Percentiles rank a stretch among this genome's conserved stretches.
phyloP scores from a whole-genome alignment of 92 coral and sea anemone species.

The Plumapathes pennacea region DNA sequence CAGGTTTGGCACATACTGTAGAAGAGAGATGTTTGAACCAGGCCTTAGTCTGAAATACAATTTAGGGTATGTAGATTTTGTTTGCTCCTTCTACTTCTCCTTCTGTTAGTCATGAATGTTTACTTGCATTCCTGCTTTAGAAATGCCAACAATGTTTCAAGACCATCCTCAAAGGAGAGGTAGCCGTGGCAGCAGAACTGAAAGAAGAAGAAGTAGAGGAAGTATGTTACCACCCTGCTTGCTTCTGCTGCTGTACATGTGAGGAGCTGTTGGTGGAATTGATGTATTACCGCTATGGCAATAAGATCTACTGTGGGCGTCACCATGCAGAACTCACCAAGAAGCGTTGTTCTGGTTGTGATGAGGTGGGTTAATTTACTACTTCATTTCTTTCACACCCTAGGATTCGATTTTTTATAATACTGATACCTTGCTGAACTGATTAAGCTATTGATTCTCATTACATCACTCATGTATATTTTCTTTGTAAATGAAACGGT shows the following conservation, averaged over 20 bases:
- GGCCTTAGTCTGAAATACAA: too few species aligned
- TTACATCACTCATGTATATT: too few species aligned
- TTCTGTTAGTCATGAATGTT: too few species aligned
- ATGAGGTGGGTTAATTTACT: conserved; percentile 97
- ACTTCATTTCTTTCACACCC: too few species aligned
- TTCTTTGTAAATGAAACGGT: too few species aligned
- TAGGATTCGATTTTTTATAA: too few species aligned
- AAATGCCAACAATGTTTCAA: conserved; percentile 72
- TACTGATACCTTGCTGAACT: too few species aligned
- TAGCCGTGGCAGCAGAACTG: conserved; percentile 63
- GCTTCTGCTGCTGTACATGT: conserved; percentile 90
- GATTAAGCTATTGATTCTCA: too few species aligned
- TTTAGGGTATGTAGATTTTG: too few species aligned
- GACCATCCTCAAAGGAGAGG: conserved; percentile 77
- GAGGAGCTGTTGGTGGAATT: conserved; percentile 82
- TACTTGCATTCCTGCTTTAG: conserved; percentile 15
- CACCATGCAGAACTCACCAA: conserved; percentile 93
- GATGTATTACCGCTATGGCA: conserved; percentile 73
- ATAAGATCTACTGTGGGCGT: conserved; percentile 93
- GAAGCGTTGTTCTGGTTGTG: conserved; percentile 96
- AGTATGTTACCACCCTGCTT: conserved; percentile 86
- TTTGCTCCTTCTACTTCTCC: too few species aligned
- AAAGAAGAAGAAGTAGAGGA: conserved; percentile 56
- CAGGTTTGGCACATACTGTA: too few species aligned
- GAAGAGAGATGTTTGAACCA: too few species aligned